A percentile compares a stretch with the other conserved stretches of the same genome.
These are phyloP conservation scores for Lepidotrigona ventralis DNA, from an alignment of 1,140 invertebrate species.

Conservation along the genomic window DNA sequence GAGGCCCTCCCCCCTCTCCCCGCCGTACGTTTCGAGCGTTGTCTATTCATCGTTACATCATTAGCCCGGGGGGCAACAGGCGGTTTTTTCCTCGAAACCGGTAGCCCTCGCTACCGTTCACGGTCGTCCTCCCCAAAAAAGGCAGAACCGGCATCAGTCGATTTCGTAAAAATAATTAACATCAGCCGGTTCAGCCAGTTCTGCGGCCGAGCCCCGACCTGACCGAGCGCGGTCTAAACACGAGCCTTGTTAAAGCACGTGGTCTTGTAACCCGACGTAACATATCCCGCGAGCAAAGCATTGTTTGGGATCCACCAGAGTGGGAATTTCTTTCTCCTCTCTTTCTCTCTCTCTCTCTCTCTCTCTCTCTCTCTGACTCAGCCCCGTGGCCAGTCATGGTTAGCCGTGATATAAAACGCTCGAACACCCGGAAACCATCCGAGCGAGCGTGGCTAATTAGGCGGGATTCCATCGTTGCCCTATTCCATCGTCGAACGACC, in stretches of 20 bases:
- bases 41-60: slow-evolving; percentile 40
- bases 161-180: slow-evolving; percentile 71
- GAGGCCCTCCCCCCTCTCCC: too few relatives aligned
- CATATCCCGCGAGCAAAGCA: slow-evolving; percentile 63
- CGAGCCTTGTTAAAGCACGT: slow-evolving; percentile 67
- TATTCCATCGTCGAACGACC: not conserved
- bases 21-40: not conserved
- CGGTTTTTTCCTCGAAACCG: slow-evolving; percentile 36
- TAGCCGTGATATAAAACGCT: slow-evolving; percentile 57
- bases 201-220: slow-evolving; percentile 26
- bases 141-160: slow-evolving; percentile 27
- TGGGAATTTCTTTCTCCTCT: slow-evolving; percentile 44
- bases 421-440: slow-evolving; percentile 52
- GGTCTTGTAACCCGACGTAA: slow-evolving; percentile 66
- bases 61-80: slow-evolving; percentile 4
- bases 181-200: slow-evolving; percentile 28
- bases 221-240: slow-evolving; percentile 64
- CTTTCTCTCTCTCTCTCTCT: too few relatives aligned
- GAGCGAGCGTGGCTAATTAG: slow-evolving; percentile 57
- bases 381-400: not conserved
- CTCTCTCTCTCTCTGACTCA: too few relatives aligned
- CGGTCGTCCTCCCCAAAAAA: slow-evolving; percentile 36
- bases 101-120: slow-evolving; percentile 4
- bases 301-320: slow-evolving; percentile 57
- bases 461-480: slow-evolving; percentile 47